phyloP scores from a whole-genome alignment of 1,140 invertebrate genomes.

The Drosophila ogumai region DNA sequence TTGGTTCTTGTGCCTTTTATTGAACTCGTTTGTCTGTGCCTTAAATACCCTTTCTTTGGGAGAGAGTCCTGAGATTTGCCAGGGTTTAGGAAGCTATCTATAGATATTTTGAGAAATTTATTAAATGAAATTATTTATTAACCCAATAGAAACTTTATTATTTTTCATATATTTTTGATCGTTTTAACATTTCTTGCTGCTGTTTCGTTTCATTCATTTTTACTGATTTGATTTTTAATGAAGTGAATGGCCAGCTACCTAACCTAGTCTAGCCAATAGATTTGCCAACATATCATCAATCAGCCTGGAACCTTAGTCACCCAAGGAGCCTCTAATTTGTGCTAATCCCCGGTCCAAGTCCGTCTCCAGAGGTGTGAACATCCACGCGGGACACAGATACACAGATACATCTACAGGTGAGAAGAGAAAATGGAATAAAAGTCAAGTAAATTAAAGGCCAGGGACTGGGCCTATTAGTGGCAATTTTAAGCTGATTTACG shows the following conservation, averaged over 20 bases:
- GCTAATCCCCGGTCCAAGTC: slow-evolving; percentile 34
- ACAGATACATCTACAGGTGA: slow-evolving; percentile 7
- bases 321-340: slow-evolving; percentile 35
- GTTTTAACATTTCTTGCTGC: neutral
- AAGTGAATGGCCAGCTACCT: slow-evolving; percentile 72
- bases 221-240: slow-evolving; percentile 75
- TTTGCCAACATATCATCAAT: slow-evolving; percentile 79
- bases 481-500: slow-evolving; percentile 84
- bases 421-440: neutral
- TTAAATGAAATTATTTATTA: no score
- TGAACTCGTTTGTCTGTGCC: slow-evolving; percentile 49
- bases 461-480: slow-evolving; percentile 73
- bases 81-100: no score
- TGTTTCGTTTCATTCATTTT: neutral
- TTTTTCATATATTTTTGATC: no score
- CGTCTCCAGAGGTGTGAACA: slow-evolving; percentile 57
- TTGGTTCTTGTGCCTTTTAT: slow-evolving; percentile 70
- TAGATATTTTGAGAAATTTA: no score
- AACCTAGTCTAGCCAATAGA: no score
- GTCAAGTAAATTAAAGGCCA: neutral
- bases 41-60: neutral
- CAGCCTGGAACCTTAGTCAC: slow-evolving; percentile 28
- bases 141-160: no score
- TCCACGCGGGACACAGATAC: slow-evolving; percentile 36
- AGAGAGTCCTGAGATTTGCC: no score